Conservation (phyloP, 2,888 invertebrate genomes). For the Empis stercorea region DNA sequence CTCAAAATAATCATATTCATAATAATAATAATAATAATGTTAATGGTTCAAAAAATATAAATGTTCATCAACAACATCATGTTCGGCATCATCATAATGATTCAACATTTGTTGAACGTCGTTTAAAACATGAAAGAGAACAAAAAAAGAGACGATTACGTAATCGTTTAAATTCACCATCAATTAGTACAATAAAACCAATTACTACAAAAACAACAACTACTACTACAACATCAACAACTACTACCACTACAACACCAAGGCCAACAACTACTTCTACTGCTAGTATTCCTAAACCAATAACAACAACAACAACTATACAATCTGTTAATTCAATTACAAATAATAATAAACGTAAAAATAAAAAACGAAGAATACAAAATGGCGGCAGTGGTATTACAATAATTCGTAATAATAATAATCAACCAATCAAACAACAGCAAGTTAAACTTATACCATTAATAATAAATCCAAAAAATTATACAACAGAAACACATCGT, state of each 20-base stretch:
- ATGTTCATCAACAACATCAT: constrained; percentile 24
- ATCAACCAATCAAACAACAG: no score
- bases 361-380: no score
- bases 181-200: constrained; percentile 15
- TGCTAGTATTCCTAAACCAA: neutral
- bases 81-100: constrained; percentile 34
- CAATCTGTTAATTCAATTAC: neutral
- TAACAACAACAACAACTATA: neutral
- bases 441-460: no score
- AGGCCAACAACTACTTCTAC: constrained; percentile 15
- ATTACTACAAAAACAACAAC: constrained; percentile 10
- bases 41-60: constrained; percentile 5
- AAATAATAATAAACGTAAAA: neutral
- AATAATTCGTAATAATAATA: no score
- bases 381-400: no score
- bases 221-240: constrained; percentile 16
- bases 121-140: constrained; percentile 26
- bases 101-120: constrained; percentile 25
- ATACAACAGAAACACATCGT: neutral
- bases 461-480: no score
- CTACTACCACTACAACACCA: constrained; percentile 14
- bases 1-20: constrained; percentile 11
- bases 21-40: constrained; percentile 15
- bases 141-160: constrained; percentile 22
- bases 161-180: constrained; percentile 15